A percentile compares a stretch with the other conserved stretches of the same genome.
Conservation (phyloP, 37 sponge, comb jelly and placozoan species). For the Aplysina aerophoba region DNA sequence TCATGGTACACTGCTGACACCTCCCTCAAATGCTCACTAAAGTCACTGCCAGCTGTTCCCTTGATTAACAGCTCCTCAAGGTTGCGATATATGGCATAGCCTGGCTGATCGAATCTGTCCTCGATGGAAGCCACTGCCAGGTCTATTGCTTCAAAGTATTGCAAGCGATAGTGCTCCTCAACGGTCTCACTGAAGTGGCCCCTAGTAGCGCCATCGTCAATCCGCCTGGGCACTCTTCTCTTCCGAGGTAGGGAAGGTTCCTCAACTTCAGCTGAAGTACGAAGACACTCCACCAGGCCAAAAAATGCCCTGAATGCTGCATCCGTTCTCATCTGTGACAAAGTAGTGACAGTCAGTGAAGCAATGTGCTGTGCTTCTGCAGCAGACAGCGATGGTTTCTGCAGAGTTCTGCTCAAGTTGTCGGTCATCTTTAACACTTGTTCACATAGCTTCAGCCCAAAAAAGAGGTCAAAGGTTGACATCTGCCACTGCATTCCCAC, state of each 20-base stretch:
- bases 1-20: conserved; percentile 35
- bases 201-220: conserved; percentile 40
- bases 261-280: background rate
- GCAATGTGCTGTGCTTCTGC: conserved; percentile 70
- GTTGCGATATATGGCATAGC: conserved; percentile 40
- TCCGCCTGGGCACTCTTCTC: background rate
- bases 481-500: conserved; percentile 65
- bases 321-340: conserved; percentile 62
- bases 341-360: conserved; percentile 48
- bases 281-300: conserved; percentile 5
- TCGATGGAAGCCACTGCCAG: conserved; percentile 42
- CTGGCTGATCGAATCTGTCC: conserved; percentile 60
- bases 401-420: conserved; percentile 67
- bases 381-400: conserved; percentile 61
- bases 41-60: conserved; percentile 28
- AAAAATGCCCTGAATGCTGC: conserved; percentile 26
- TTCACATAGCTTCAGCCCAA: conserved; percentile 72
- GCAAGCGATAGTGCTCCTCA: conserved; percentile 61
- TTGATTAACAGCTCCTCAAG: conserved; percentile 47
- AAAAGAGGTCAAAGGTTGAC: conserved; percentile 45
- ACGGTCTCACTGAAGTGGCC: conserved; percentile 37
- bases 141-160: conserved; percentile 76
- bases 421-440: conserved; percentile 64
- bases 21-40: conserved; percentile 8
- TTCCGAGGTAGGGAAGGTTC: conserved; percentile 34